Evolutionary conservation across 2,797 vertebrate species (phyloP), one percentile per base, ranked within the genome.

Genomic region (Geotria australis): DNA sequence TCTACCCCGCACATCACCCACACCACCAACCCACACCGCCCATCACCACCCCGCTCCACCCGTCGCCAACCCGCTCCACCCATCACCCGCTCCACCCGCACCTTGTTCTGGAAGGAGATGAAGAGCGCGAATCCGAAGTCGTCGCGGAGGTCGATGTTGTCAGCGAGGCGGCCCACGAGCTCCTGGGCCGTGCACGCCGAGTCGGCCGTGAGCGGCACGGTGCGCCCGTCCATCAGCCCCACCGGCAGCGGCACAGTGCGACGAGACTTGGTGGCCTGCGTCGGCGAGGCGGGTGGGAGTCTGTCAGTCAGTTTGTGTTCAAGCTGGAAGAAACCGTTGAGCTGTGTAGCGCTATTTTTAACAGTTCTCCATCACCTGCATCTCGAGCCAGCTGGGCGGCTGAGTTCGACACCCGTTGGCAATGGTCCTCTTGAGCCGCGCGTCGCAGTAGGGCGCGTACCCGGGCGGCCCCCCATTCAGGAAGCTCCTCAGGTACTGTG

Each of bases 61-160:
- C n/a, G n/a, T n/a, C n/a, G n/a, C n/a, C n/a, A n/a, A n/a, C n/a
- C n/a, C n/a, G n/a, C n/a, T n/a, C n/a, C n/a, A n/a, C 14, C 14
- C 49, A 14, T 53, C 11, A 53, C 11, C 49, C 6, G 11, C 11
- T 14, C 11, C 14, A 53, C 14, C 14, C 3, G 47, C 70, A 96
- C 91, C 81, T 91, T 91, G 65, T 89, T 77, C 60, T 85, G 86
- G 58, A 94, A 67, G 5, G 81, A 77, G 4, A 88, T 73, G 38
- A 91, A 93, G 61, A 98, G 68, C 0, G 88, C 85, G 64, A 98
- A 98, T 12, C 91, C 91, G 59, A 96, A 82, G 1, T 67, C 64
- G 67, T 94, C 86, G 10, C 69, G 72, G 61, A 95, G 71, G 56
- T 73, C 73, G 63, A 70, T 63, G 69, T 81, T 83, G 61, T 69